Evolutionary conservation across 92 coral and sea anemone genomes (phyloP), one percentile per base, ranked within the genome.

Genomic region (Palythoa grandis): DNA sequence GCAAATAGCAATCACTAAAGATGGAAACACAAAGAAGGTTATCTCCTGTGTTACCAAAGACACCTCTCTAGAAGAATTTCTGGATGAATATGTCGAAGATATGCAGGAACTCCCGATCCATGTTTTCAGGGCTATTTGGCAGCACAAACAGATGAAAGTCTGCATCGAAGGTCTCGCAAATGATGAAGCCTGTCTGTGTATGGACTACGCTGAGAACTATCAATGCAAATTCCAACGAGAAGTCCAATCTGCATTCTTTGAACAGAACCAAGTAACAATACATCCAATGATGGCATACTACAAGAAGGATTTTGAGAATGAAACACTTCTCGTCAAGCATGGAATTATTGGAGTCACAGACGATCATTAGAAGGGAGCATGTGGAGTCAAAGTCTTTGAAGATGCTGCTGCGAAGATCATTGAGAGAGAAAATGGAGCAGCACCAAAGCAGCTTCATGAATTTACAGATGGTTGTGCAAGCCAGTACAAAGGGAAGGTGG

Each of bases 261-360:
- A 61, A 68, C 90, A 78, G 68, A 79, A 78, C 63, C 90, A 87
- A 37, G 90, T 87, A 17, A 61, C 52, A 78, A 77, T 78, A 22
- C 89, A 86, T 52, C 78, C 89, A 24, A 78, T 86, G 87, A 86
- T 86, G 86, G 86, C 86, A 53, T 86, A 86, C 48, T 86, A 67
- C 86, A 86, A 69, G 24, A 66, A 86, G 76, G 20, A 70, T 61
- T 14, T 78, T 47, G 86, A 77, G 40, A 86, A 78, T 86, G 74
- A 78, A 38, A 70, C 54, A 57, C 78, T 86, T 70, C 86, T 65
- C 16, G 86, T 86, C 43, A 86, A 86, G 48, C 89, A 86, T 84
- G 87, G 13, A 52, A 84, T 84, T 71, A 84, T 84, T 43, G 87
- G 87, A 69, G 47, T 83, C 35, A 50, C 87, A 83, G 82, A 83